Evolutionary conservation across 2,113 vertebrate genomes (phyloP), one percentile per base, ranked within the genome.

Genomic region (Hippocampus guttulatus): DNA sequence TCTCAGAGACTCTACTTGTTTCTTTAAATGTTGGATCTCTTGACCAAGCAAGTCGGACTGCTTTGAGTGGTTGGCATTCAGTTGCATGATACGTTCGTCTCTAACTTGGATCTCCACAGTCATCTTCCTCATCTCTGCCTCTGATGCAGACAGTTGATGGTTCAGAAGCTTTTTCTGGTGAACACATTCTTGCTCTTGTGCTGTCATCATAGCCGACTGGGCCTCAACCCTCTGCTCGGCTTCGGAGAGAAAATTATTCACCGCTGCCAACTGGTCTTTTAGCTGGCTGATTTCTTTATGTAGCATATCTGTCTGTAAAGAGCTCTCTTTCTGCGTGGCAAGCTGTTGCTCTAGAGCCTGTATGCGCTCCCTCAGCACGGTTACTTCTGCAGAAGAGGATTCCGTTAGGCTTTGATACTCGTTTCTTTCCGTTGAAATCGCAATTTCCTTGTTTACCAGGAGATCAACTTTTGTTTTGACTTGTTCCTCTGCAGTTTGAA

Each of bases 331-430:
- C 52, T 82, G 69, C 8, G 89, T 90, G 58, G 84, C 63, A 38
- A 91, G 77, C 81, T 91, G 49, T 58, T 81, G 66, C 69, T 88
- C 85, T 88, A 95, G 91, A 0, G 89, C 80, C 40, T 93, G 91
- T 14, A 98, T 71, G 78, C 91, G 89, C 2, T 87, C 87, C 7
- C 73, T 87, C 0, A 94, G 89, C 41, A 7, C 25, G 21, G 2
- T 68, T 0, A 77, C 51, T 16, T 88, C 80, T 2, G 72, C 68
- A 27, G 82, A 77, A 75, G 82, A 82, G 1, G 25, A 33, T 16
- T 20, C 15, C 25, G 58, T 23, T 16, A 69, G 5, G 0, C 64
- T 73, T 65, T 84, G 54, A 57, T 76, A 51, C 1, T 16, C 15
- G 1, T 72, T 21, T 16, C 70, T 85, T 64, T 72, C 78, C 43